Evolutionary conservation across 2,113 vertebrate genomes (phyloP), one percentile per base, ranked within the genome.

Genomic region (Siphamia tubifer): DNA sequence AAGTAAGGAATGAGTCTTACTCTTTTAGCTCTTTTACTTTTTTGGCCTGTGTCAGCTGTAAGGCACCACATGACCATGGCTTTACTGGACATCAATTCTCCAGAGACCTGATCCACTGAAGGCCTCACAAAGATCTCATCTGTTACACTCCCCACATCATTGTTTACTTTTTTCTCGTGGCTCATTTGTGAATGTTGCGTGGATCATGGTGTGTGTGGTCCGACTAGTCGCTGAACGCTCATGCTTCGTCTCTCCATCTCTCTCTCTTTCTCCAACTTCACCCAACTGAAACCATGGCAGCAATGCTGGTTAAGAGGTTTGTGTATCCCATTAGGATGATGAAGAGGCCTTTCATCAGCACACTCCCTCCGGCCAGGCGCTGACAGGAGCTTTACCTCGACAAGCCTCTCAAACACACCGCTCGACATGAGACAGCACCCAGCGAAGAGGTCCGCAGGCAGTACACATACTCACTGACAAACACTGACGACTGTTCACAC

Each of bases 301-400:
- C 82, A 58, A 45, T 73, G 74, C 81, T 85, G 83, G 84, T 88
- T 89, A 90, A 91, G 87, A 89, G 89, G 85, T 90, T 85, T 92
- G 87, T 89, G 87, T 87, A 85, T 89, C 88, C 79, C 87, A 91
- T 93, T 91, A 92, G 84, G 87, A 92, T 91, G 90, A 93, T 93
- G 90, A 91, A 92, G 89, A 91, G 86, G 82, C 76, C 84, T 92
- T 92, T 92, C 90, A 92, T 91, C 87, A 88, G 84, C 61, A 58
- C 78, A 75, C 83, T 87, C 87, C 90, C 91, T 88, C 83, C 48
- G 79, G 91, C 86, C 76, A 79, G 75, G 63, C 79, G 40, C 68
- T 90, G 90, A 91, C 89, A 90, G 82, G 87, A 86, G 88, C 89
- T 90, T 90, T 90, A 92, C 91, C 82, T 89, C 77, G 69, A 92